phyloP scores from a whole-genome alignment of 2,113 vertebrate genomes.

The Chrysemys picta region DNA sequence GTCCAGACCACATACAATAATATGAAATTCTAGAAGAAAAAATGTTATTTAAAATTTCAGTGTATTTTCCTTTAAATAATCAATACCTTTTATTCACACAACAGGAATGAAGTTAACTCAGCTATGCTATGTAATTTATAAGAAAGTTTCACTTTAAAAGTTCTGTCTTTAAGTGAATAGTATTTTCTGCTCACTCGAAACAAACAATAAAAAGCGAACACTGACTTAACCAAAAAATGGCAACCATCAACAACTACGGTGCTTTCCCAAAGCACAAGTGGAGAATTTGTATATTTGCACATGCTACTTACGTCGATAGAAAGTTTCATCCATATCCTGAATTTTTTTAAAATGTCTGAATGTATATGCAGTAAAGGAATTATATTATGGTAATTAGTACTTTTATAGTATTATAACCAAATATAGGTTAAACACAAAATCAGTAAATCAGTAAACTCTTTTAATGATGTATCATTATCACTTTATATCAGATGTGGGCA shows the following conservation, averaged over 20 bases:
- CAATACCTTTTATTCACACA: not conserved
- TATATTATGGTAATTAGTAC: not conserved
- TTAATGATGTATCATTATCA: not conserved
- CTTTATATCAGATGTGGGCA: not conserved
- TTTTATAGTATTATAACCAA: not conserved
- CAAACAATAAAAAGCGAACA: not conserved
- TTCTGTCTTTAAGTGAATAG: not conserved
- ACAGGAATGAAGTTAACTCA: not conserved
- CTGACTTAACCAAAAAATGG: not conserved
- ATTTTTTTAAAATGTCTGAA: slow-evolving; percentile 96
- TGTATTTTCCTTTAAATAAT: not conserved
- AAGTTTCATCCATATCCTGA: slow-evolving; percentile 94
- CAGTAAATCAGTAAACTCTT: not conserved
- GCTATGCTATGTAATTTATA: not conserved
- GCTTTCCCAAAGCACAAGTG: not conserved
- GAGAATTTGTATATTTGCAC: not conserved
- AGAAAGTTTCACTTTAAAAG: not conserved
- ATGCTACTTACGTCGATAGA: slow-evolving; percentile 91
- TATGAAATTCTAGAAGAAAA: slow-evolving; percentile 90
- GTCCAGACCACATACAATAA: slow-evolving; percentile 96
- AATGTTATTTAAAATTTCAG: not conserved
- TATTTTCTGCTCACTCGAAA: not conserved
- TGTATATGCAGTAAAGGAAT: slow-evolving; percentile 74
- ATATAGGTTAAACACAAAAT: not conserved
- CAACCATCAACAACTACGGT: not conserved